Base-by-base conservation (phyloP, 2,888 invertebrate species). In the Lepidocyrtinus sp. region DNA sequence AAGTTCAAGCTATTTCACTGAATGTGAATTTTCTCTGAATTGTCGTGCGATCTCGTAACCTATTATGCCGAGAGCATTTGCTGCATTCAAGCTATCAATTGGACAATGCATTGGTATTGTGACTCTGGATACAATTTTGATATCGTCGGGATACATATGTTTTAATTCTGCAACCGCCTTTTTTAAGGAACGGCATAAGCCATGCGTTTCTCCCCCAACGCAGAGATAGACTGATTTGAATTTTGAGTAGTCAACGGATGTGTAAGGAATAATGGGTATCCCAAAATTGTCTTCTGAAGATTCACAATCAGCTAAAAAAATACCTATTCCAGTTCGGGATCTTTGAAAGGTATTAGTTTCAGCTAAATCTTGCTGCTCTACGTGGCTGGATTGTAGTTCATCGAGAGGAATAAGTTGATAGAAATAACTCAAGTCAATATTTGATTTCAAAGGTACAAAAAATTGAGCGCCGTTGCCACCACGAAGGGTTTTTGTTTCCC, bases 181-280 rank as follows among this genome's bases (percentile, higher is more conserved):
- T 26, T 94, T 90, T 19, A 87, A 93, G 2, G 94, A 93, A 25
- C 93, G 91, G 89, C 95, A 95, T n/a, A 97, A 90, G 0, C 97
- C 96, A 88, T 94, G 92, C 5, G 96, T 96, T 89, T 98, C 98
- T 7, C 97, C 97, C 15, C 97, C 96, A 85, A 97, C 90, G 45
- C 97, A 91, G 2, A 98, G 88, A 27, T 93, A 91, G 26, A 92
- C 90, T 84, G 92, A 91, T 25, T 90, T 88, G 65, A 89, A 88
- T 25, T 88, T 87, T 1, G 90, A 87, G 88, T 91, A 94, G 86
- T 93, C 90, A 0, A 92, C 88, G 68, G 91, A 88, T 87, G 92
- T 92, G 88, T 94, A 94, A 36, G 93, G 92, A 63, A 92, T 81
- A 36, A 92, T 88, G 24, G 93, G 92, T 76, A 93, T 87, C 87